A percentile compares a stretch with the other conserved stretches of the same genome.
phyloP scores from a whole-genome alignment of 2,797 vertebrate species.

The Leptatherina wallacei region DNA sequence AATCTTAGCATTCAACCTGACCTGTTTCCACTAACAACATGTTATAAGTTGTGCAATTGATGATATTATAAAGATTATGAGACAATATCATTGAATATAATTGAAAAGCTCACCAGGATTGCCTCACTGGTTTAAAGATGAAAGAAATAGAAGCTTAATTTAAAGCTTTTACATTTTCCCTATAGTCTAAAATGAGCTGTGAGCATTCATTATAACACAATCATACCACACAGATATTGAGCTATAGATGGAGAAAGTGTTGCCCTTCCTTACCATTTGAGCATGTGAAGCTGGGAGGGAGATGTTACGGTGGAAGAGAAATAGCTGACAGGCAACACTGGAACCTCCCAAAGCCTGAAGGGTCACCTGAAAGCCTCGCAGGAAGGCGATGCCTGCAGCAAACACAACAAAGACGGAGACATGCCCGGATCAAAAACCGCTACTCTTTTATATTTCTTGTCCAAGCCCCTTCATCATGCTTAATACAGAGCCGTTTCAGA shows the following conservation, averaged over 20 bases:
- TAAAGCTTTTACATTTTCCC: background rate
- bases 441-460: too few relatives aligned
- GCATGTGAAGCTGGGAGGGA: constrained; percentile 74
- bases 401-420: background rate
- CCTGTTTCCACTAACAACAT: too few relatives aligned
- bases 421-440: too few relatives aligned
- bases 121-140: background rate
- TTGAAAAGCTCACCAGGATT: background rate
- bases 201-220: background rate
- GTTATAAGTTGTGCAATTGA: too few relatives aligned
- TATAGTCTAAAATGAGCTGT: background rate
- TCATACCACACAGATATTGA: background rate
- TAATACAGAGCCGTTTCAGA: background rate
- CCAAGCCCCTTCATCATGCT: too few relatives aligned
- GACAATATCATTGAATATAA: background rate
- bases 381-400: constrained; percentile 80
- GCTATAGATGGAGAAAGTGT: background rate
- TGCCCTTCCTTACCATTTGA: constrained; percentile 61
- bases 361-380: constrained; percentile 83
- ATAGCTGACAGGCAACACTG: constrained; percentile 77
- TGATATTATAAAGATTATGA: too few relatives aligned
- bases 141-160: background rate
- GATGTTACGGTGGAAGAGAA: constrained; percentile 79
- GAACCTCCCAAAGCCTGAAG: constrained; percentile 79
- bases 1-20: too few relatives aligned